Conservation (phyloP, 2,797 vertebrate species). For the Prionace glauca region DNA sequence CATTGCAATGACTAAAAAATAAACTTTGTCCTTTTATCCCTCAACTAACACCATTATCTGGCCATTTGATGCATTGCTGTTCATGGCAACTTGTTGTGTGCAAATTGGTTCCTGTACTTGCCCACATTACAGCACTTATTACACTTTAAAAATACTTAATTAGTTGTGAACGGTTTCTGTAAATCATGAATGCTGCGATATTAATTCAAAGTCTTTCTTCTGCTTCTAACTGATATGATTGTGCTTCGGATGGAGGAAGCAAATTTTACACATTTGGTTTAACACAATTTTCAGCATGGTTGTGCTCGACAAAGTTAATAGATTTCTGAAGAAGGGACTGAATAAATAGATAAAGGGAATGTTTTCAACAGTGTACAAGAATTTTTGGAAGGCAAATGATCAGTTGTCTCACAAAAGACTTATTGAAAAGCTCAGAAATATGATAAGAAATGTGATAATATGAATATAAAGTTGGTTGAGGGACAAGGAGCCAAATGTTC, state of each 20-base stretch:
- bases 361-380: background rate
- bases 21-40: no score
- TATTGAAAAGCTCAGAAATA: background rate
- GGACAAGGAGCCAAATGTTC: background rate
- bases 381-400: background rate
- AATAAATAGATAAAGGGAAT: background rate
- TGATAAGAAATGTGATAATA: background rate
- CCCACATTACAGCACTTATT: background rate
- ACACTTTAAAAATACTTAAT: background rate
- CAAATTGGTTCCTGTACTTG: background rate
- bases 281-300: background rate
- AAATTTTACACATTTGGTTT: background rate
- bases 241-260: background rate
- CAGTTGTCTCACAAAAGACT: background rate
- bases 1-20: no score
- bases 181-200: background rate
- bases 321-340: background rate
- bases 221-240: background rate
- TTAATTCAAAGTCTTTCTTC: background rate
- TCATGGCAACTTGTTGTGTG: background rate
- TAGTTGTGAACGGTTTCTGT: background rate
- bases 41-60: background rate
- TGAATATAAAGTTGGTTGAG: background rate
- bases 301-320: background rate
- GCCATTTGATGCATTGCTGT: background rate